Evolutionary conservation across 2,797 vertebrate genomes (phyloP).

Genomic region (Lepilemur ruficaudatus): DNA sequence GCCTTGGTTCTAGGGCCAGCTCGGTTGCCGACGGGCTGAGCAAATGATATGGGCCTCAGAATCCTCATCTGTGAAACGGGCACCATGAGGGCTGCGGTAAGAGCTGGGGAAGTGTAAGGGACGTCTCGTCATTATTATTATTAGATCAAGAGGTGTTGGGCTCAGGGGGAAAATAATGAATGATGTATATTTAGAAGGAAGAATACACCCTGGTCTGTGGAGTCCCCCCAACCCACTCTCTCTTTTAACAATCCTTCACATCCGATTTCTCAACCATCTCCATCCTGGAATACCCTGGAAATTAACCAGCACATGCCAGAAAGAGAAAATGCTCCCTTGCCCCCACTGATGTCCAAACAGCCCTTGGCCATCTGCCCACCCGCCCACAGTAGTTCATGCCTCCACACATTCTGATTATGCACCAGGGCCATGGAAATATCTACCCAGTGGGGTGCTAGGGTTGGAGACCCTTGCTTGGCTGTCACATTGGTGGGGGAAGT

Average conservation of each 20-base stretch:
- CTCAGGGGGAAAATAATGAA: neutral
- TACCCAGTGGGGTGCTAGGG: neutral
- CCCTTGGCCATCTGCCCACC: neutral
- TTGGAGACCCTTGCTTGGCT: neutral
- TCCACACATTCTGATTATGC: neutral
- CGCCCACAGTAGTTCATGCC: neutral
- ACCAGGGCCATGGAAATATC: neutral
- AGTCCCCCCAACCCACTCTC: neutral
- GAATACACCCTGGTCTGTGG: neutral
- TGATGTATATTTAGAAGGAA: neutral
- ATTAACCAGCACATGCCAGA: neutral
- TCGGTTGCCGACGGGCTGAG: neutral
- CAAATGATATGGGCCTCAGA: neutral
- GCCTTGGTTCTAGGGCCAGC: neutral
- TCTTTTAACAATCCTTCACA: neutral
- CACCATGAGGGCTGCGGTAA: neutral
- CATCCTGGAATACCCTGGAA: neutral
- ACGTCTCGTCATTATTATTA: neutral
- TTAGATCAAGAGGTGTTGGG: neutral
- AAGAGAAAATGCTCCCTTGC: neutral
- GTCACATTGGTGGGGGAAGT: neutral
- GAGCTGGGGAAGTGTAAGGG: neutral
- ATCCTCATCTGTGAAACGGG: neutral
- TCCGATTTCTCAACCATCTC: neutral
- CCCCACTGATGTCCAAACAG: neutral